phyloP scores from a whole-genome alignment of 2,888 invertebrate species.

The Leucophenga montana region DNA sequence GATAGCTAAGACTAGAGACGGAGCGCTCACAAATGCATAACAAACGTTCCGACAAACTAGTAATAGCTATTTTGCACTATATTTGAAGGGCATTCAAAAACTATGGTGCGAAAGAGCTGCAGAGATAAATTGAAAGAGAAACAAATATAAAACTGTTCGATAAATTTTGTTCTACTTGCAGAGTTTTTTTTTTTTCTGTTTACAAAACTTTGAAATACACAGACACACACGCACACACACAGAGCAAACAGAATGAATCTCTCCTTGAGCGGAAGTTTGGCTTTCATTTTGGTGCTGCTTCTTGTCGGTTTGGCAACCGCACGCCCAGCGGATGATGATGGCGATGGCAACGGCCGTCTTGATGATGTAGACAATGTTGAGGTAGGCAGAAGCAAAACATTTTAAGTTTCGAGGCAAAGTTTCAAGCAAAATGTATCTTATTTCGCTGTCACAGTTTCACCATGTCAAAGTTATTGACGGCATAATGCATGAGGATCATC shows the following conservation, averaged over 20 bases:
- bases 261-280: conserved; percentile 49
- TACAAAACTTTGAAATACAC: not conserved
- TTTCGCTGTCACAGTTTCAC: conserved; percentile 55
- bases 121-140: not conserved
- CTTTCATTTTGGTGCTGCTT: conserved; percentile 44
- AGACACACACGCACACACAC: not conserved
- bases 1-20: no score
- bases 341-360: conserved; percentile 43
- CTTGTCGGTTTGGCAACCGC: conserved; percentile 31
- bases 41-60: not conserved
- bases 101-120: no score
- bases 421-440: not conserved
- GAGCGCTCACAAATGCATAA: no score
- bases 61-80: not conserved
- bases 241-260: not conserved
- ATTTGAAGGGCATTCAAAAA: not conserved
- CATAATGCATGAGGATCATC: conserved; percentile 62
- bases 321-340: conserved; percentile 35
- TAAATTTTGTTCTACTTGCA: conserved; percentile 3
- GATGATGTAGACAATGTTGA: conserved; percentile 65
- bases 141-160: not conserved
- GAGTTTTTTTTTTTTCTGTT: conserved; percentile 4
- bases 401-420: not conserved
- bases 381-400: conserved; percentile 44
- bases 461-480: conserved; percentile 58